Evolutionary conservation across 2,888 invertebrate genomes (phyloP).

Genomic region (Drosophila neoperkinsi): DNA sequence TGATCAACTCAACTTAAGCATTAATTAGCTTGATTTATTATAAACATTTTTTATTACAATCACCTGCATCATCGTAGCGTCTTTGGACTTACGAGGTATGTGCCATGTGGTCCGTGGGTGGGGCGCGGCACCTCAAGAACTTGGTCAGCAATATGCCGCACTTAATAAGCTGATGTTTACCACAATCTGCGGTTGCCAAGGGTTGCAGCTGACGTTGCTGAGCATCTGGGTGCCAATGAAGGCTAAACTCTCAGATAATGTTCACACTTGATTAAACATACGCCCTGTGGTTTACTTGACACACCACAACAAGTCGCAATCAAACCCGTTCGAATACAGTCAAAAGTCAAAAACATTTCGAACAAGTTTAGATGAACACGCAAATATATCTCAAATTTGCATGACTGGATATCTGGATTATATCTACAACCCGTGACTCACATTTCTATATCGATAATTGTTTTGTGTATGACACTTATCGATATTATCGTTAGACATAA

Average conservation of each 20-base stretch:
- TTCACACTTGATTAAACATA: slow-evolving; percentile 54
- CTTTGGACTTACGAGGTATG: slow-evolving; percentile 1
- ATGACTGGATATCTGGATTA: slow-evolving; percentile 10
- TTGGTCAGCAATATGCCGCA: slow-evolving; percentile 11
- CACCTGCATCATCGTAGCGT: slow-evolving; percentile 18
- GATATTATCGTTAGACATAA: not conserved
- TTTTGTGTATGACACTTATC: not conserved
- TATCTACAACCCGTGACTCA: not conserved
- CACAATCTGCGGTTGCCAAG: slow-evolving; percentile 46
- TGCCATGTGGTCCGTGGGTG: not conserved
- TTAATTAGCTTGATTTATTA: slow-evolving; percentile 34
- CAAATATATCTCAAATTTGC: slow-evolving; percentile 15
- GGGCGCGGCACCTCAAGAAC: slow-evolving; percentile 25
- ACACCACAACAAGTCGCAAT: slow-evolving; percentile 4
- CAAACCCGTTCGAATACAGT: slow-evolving; percentile 15
- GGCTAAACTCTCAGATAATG: slow-evolving; percentile 12
- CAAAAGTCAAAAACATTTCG: slow-evolving; percentile 8
- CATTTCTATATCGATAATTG: not conserved
- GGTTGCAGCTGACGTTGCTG: slow-evolving; percentile 6
- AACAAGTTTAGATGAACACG: slow-evolving; percentile 30
- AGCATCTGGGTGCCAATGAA: slow-evolving; percentile 6
- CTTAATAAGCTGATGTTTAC: slow-evolving; percentile 14
- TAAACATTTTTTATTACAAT: slow-evolving; percentile 6
- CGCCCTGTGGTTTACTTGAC: slow-evolving; percentile 40
- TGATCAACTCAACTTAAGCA: slow-evolving; percentile 5